These are phyloP conservation scores for Petroica traversi DNA, from an alignment of 2,113 vertebrate genomes.

Conservation along the genomic window DNA sequence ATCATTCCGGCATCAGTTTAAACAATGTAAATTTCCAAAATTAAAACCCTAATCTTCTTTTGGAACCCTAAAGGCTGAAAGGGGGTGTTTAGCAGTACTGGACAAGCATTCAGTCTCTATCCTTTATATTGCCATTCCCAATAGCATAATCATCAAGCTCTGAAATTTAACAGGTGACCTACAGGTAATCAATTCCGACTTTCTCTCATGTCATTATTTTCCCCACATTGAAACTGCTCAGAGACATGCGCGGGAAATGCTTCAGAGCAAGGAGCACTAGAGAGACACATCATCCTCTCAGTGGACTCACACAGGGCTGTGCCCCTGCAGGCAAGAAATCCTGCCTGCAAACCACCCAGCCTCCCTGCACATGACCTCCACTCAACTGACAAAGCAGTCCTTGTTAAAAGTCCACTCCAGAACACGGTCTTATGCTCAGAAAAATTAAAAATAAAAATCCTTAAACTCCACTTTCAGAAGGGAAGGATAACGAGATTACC, in stretches of 20 bases:
- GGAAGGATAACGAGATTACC: not conserved
- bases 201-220: not conserved
- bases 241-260: not conserved
- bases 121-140: not conserved
- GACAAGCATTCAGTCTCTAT: not conserved
- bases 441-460: not conserved
- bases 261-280: not conserved
- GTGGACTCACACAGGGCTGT: not conserved
- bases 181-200: not conserved
- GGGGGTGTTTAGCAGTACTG: not conserved
- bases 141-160: not conserved
- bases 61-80: not conserved
- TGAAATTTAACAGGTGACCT: not conserved
- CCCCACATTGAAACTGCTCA: not conserved
- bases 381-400: not conserved
- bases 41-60: rapidly evolving
- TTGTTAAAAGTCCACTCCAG: not conserved
- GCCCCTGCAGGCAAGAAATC: not conserved
- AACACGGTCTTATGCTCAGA: not conserved
- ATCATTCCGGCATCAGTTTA: too few relatives aligned
- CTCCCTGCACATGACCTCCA: not conserved
- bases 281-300: not conserved
- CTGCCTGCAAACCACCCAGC: not conserved
- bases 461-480: not conserved
- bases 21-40: not conserved